These are phyloP conservation scores for Penaeus chinensis DNA, from an alignment of 1,140 invertebrate species.

Conservation along the genomic window DNA sequence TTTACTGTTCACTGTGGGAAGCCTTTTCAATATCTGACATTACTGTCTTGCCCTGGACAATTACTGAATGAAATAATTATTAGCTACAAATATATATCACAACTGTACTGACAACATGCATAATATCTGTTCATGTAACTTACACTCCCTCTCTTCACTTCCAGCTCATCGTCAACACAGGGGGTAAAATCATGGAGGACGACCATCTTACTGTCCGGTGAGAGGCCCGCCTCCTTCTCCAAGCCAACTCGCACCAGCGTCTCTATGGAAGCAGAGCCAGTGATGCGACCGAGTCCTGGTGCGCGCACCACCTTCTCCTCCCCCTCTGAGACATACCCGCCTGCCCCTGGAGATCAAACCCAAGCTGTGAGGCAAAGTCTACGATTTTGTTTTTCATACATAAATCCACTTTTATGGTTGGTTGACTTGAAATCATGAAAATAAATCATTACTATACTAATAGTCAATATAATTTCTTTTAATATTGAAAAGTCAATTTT, in stretches of 20 bases:
- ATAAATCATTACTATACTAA: no score
- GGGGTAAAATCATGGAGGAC: conserved; percentile 94
- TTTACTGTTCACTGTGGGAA: not conserved
- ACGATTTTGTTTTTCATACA: not conserved
- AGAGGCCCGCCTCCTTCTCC: conserved; percentile 80
- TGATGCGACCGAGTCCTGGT: conserved; percentile 85
- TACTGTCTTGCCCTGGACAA: not conserved
- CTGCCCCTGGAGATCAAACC: conserved; percentile 27
- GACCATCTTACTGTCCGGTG: conserved; percentile 94
- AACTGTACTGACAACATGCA: not conserved
- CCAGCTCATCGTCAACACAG: conserved; percentile 93
- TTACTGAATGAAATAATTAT: conserved; percentile 61
- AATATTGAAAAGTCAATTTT: no score
- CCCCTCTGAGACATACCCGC: conserved; percentile 72
- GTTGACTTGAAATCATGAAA: not conserved
- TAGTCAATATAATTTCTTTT: no score
- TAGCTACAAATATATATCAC: no score
- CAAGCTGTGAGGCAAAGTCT: conserved; percentile 17
- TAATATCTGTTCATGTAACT: conserved; percentile 52
- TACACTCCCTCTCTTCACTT: conserved; percentile 80
- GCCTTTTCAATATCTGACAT: no score
- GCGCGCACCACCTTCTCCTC: conserved; percentile 80
- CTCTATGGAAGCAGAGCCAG: conserved; percentile 93
- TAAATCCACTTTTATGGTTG: not conserved
- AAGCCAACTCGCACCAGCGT: conserved; percentile 93